Base-by-base conservation (phyloP, 1,140 invertebrate genomes). In the Bombus superbus region DNA sequence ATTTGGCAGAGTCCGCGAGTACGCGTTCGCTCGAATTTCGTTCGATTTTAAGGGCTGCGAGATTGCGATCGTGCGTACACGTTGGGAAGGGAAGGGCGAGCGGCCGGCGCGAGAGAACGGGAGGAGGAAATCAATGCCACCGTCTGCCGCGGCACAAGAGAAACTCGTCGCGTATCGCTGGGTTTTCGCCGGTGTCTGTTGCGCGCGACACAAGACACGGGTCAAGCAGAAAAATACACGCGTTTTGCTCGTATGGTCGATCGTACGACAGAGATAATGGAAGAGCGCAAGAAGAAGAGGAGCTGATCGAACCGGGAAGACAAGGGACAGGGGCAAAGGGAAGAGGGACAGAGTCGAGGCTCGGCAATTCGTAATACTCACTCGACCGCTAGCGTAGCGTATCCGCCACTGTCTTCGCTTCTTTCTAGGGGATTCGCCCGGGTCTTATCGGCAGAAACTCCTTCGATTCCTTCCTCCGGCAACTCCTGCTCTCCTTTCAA, bases 101-200 rank as follows among this genome's bases (percentile, higher is more conserved):
- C 74, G 85, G 57, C 59, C 76, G 74, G 85, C 77, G 69, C 44
- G 88, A 81, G 89, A 90, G 76, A 86, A 83, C 86, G 85, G 82
- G 91, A 87, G 87, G 84, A 91, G 87, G 92, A 89, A 91, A 92
- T 92, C 92, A 91, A 92, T 92, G 90, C 86, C 86, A 89, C 85
- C 88, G 91, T 91, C 88, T 92, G 92, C 79, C 72, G 78, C 85
- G 80, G 81, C 47, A 85, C 66, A 74, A 85, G 72, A 79, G 86
- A 85, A 75, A 80, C 69, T 85, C 83, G 76, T 66, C 76, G 82
- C 28, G 81, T 79, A 72, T 83, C 85, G 47, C 68, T 35, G 85
- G 79, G 62, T 86, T 84, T 87, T 79, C 81, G 77, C 89, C 77
- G 64, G 75, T 86, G 83, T 80, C 57, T 72, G 83, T 72, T 62